phyloP scores from a whole-genome alignment of 2,113 vertebrate genomes.

The Electrona antarctica region DNA sequence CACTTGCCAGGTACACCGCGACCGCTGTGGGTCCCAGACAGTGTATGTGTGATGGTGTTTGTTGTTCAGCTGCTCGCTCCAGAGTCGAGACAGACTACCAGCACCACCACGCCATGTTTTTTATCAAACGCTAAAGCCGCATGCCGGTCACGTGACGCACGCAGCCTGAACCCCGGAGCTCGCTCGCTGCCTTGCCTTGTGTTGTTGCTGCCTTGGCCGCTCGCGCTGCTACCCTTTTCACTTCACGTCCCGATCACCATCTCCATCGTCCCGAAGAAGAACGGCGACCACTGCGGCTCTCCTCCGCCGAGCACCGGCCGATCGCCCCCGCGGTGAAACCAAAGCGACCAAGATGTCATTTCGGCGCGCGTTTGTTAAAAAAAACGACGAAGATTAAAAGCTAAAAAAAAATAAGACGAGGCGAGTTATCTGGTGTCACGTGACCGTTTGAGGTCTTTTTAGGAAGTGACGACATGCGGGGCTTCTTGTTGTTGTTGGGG shows the following conservation, averaged over 20 bases:
- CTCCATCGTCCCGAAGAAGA: conserved; percentile 1
- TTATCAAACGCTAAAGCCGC: conserved; percentile 83
- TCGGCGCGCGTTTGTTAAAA: conserved; percentile 33
- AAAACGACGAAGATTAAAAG: conserved; percentile 68
- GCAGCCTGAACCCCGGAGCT: conserved; percentile 19
- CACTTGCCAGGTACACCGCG: conserved; percentile 42
- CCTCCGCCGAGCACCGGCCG: not conserved
- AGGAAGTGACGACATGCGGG: conserved; percentile 75
- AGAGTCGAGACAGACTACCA: conserved; percentile 68
- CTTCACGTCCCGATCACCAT: conserved; percentile 37
- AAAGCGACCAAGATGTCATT: conserved; percentile 41
- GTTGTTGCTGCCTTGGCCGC: not conserved
- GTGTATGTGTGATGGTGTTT: conserved; percentile 54
- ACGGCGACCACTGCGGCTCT: not conserved
- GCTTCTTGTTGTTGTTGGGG: too few species aligned
- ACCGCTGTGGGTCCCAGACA: conserved; percentile 31
- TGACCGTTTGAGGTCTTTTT: conserved; percentile 57
- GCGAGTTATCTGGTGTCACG: conserved; percentile 78
- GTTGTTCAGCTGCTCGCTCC: conserved; percentile 79
- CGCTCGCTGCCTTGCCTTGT: conserved; percentile 30
- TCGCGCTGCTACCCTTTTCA: too few species aligned
- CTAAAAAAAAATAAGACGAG: conserved; percentile 63
- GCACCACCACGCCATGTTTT: conserved; percentile 86
- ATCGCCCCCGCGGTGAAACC: not conserved
- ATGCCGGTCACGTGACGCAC: conserved; percentile 86